These are phyloP conservation scores for Triplophysa tibetana DNA, from an alignment of 2,113 vertebrate genomes.

Conservation along the genomic window DNA sequence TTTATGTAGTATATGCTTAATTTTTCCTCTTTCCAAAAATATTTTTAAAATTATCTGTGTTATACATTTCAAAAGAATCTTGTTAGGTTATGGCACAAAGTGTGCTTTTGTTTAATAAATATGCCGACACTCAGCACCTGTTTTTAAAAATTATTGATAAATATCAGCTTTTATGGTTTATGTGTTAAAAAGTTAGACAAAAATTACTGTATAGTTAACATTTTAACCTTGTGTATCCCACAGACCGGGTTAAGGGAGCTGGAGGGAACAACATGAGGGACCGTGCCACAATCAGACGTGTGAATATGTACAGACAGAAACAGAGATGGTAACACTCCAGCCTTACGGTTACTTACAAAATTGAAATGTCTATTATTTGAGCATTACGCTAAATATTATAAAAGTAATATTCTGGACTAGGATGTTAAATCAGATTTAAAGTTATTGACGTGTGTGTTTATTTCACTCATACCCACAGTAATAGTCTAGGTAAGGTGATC, in stretches of 20 bases:
- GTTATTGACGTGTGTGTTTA: background rate
- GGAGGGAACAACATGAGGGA: constrained; percentile 92
- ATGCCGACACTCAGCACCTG: too few species aligned
- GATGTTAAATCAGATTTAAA: background rate
- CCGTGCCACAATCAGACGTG: constrained; percentile 89
- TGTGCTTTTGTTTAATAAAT: too few species aligned
- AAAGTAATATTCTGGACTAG: background rate
- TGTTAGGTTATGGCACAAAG: too few species aligned
- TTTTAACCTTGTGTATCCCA: constrained; percentile 24
- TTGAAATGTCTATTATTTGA: background rate
- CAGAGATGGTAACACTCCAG: constrained; percentile 82
- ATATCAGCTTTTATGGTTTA: background rate
- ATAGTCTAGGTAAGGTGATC: constrained; percentile 87
- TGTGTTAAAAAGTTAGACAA: background rate
- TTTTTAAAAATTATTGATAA: background rate
- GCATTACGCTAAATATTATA: background rate
- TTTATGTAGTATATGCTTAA: too few species aligned
- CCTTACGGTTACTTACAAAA: background rate
- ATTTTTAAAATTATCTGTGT: too few species aligned
- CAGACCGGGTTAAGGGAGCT: constrained; percentile 86
- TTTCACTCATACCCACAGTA: constrained; percentile 68
- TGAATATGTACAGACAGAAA: constrained; percentile 98
- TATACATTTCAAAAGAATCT: too few species aligned
- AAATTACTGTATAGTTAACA: background rate
- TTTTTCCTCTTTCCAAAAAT: too few species aligned